phyloP scores from a whole-genome alignment of 2,888 invertebrate genomes.

The Colletes collaris region DNA sequence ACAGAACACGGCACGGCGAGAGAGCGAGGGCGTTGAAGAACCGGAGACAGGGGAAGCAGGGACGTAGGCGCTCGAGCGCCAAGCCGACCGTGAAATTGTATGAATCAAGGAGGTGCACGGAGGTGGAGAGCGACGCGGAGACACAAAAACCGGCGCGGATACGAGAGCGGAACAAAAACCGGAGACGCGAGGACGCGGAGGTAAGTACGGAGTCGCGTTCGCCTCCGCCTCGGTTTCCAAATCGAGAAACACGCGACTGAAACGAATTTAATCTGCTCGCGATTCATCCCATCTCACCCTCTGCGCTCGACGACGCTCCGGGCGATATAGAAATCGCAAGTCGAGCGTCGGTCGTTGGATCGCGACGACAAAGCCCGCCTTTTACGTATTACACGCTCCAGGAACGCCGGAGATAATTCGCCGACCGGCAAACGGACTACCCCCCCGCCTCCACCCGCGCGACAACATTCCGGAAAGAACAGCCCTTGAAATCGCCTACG shows the following conservation, averaged over 20 bases:
- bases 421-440: neutral
- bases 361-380: constrained; percentile 70
- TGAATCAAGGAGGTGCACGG: constrained; percentile 78
- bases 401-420: constrained; percentile 13
- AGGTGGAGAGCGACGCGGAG: constrained; percentile 60
- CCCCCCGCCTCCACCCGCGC: too few species aligned
- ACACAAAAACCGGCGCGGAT: constrained; percentile 68
- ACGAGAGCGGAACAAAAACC: constrained; percentile 59
- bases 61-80: constrained; percentile 74
- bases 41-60: constrained; percentile 11
- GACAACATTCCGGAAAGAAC: too few species aligned
- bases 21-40: constrained; percentile 10
- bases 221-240: constrained; percentile 41
- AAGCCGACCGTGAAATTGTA: constrained; percentile 83
- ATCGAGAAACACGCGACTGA: constrained; percentile 68
- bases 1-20: constrained; percentile 65
- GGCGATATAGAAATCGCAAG: constrained; percentile 23
- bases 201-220: constrained; percentile 16
- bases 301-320: constrained; percentile 1
- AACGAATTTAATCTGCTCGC: constrained; percentile 38
- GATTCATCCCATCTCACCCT: neutral
- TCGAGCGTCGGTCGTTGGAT: constrained; percentile 19
- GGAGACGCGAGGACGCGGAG: constrained; percentile 58
- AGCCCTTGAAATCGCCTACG: too few species aligned
- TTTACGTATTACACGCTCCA: constrained; percentile 18